Percentiles rank a stretch among this genome's conserved stretches.
phyloP scores from a whole-genome alignment of 2,888 invertebrate genomes.

The Linyphia triangularis region DNA sequence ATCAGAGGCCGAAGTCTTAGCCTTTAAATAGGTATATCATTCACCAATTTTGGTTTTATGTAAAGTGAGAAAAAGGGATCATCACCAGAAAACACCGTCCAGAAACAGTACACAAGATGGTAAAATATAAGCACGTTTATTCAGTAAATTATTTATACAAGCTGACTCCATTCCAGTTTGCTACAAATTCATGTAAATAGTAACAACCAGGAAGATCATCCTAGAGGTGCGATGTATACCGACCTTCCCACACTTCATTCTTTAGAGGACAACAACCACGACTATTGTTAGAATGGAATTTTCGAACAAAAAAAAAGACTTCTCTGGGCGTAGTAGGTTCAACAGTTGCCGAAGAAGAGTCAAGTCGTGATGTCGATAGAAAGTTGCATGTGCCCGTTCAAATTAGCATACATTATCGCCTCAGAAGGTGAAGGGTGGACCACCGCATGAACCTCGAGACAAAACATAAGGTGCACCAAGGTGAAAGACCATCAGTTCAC shows the following conservation, averaged over 20 bases:
- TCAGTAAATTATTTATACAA: too few relatives aligned
- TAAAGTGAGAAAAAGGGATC: background rate
- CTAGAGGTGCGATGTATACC: background rate
- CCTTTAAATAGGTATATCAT: background rate
- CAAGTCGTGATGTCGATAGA: conserved; percentile 3
- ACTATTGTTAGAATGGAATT: background rate
- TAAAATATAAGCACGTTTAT: too few relatives aligned
- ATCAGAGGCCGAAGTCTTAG: too few relatives aligned
- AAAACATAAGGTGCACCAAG: conserved; percentile 1
- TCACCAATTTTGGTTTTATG: background rate
- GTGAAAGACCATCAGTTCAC: conserved; percentile 3
- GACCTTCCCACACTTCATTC: background rate
- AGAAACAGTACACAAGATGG: background rate
- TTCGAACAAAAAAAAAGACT: background rate
- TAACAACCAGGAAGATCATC: background rate
- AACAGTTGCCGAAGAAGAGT: background rate
- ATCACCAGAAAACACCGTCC: background rate
- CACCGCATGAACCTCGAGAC: conserved; percentile 23
- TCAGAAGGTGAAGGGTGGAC: conserved; percentile 41
- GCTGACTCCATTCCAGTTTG: background rate
- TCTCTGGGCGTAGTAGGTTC: conserved; percentile 12
- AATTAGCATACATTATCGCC: conserved; percentile 65
- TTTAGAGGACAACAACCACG: background rate
- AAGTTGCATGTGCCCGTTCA: conserved; percentile 16
- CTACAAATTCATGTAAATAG: too few relatives aligned